Conservation (phyloP, 2,113 vertebrate genomes). For the Tretioscincus oriximinensis region DNA sequence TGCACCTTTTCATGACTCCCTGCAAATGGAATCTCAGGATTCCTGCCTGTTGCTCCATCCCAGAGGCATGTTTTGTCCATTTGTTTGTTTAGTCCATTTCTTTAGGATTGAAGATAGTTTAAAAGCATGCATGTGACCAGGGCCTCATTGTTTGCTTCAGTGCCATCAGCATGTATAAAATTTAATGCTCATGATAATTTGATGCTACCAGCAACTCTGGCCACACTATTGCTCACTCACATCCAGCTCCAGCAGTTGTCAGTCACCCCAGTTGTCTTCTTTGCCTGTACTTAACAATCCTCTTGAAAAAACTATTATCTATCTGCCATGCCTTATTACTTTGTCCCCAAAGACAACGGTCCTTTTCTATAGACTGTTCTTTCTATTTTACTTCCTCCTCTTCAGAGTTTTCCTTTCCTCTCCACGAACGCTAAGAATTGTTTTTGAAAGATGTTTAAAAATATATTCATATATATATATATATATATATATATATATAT, state of each 20-base stretch:
- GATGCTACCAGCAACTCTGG: no score
- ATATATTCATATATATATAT: slow-evolving; percentile 44
- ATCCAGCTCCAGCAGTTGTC: neutral
- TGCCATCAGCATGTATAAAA: no score
- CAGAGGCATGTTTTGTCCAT: no score
- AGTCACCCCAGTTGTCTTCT: neutral
- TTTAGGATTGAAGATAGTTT: no score
- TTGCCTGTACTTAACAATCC: neutral
- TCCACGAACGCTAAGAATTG: slow-evolving; percentile 6
- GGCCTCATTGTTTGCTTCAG: no score
- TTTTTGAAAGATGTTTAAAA: slow-evolving; percentile 32
- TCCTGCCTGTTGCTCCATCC: no score
- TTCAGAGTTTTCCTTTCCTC: slow-evolving; percentile 32
- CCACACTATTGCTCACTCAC: no score
- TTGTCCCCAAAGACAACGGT: slow-evolving; percentile 13
- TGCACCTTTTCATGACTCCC: no score
- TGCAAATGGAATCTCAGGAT: no score
- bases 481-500: slow-evolving; percentile 41
- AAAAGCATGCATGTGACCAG: no score
- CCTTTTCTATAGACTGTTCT: neutral
- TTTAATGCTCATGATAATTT: no score
- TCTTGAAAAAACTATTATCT: neutral
- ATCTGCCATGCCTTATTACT: neutral
- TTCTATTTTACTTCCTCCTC: slow-evolving; percentile 29
- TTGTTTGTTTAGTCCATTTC: no score